Conservation (phyloP, 2,888 invertebrate genomes). For the Amiota minor region DNA sequence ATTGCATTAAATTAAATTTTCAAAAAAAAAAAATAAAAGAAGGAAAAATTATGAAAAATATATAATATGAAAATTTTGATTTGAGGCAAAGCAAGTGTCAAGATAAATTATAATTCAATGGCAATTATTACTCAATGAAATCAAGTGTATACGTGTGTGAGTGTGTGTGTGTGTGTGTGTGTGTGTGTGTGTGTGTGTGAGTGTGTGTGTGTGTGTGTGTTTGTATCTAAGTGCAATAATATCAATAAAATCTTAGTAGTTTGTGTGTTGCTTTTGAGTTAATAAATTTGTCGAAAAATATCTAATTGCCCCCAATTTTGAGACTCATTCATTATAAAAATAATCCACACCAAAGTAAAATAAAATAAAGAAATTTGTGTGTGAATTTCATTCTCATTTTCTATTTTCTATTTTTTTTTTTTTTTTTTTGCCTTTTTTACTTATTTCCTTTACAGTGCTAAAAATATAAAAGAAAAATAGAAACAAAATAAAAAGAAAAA, state of each 20-base stretch:
- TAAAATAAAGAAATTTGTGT: background rate
- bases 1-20: background rate
- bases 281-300: slow-evolving; percentile 9
- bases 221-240: too few species aligned
- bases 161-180: slow-evolving; percentile 36
- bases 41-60: slow-evolving; percentile 47
- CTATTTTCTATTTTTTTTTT: background rate
- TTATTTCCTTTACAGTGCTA: background rate
- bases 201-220: slow-evolving; percentile 34
- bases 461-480: slow-evolving; percentile 7
- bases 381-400: background rate
- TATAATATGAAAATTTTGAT: slow-evolving; percentile 12
- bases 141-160: slow-evolving; percentile 36
- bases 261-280: background rate
- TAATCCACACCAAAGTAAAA: slow-evolving; percentile 4
- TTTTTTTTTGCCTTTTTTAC: background rate
- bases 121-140: slow-evolving; percentile 4
- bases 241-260: too few species aligned
- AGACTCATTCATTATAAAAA: slow-evolving; percentile 15
- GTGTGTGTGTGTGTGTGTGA: slow-evolving; percentile 37
- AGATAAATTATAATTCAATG: background rate
- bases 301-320: slow-evolving; percentile 15
- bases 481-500: slow-evolving; percentile 7
- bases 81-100: background rate
- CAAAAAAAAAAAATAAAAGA: slow-evolving; percentile 12